Percentiles rank a stretch among this genome's conserved stretches.
These are phyloP conservation scores for Pemphigus obesinymphae DNA, from an alignment of 1,140 invertebrate genomes.

Conservation along the genomic window DNA sequence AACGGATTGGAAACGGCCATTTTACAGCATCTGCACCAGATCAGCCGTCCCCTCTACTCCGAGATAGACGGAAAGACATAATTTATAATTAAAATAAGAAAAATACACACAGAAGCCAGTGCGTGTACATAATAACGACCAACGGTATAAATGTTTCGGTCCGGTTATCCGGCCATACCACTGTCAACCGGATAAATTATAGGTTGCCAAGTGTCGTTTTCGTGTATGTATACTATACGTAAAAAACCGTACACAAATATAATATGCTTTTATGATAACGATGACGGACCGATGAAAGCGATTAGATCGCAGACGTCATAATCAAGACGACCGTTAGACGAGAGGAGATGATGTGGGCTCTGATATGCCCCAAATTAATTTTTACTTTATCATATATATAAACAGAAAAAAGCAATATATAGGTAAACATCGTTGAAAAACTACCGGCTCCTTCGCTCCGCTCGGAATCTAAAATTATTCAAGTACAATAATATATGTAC, in stretches of 20 bases:
- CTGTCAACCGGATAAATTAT: constrained; percentile 38
- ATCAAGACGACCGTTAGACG: too few species aligned
- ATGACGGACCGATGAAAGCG: not conserved
- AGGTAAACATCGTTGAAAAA: too few species aligned
- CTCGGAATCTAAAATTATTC: too few species aligned
- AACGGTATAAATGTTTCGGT: constrained; percentile 18
- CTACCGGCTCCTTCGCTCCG: too few species aligned
- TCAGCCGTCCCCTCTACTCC: not conserved
- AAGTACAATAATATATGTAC: too few species aligned
- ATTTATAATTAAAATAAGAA: constrained; percentile 41
- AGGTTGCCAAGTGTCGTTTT: constrained; percentile 33
- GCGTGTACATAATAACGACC: not conserved
- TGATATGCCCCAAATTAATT: too few species aligned
- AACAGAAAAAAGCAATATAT: too few species aligned
- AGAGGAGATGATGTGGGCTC: too few species aligned
- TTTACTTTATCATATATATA: too few species aligned
- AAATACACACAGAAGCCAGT: not conserved
- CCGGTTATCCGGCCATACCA: constrained; percentile 7
- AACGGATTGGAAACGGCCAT: constrained; percentile 3
- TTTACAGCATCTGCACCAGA: constrained; percentile 10
- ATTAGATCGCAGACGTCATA: constrained; percentile 17
- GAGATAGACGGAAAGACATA: constrained; percentile 12
- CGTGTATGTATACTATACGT: too few species aligned
- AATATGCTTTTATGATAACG: not conserved
- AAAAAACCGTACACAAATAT: not conserved